Base-by-base conservation (phyloP, 1,140 invertebrate species). In the Lordiphosa mommai region DNA sequence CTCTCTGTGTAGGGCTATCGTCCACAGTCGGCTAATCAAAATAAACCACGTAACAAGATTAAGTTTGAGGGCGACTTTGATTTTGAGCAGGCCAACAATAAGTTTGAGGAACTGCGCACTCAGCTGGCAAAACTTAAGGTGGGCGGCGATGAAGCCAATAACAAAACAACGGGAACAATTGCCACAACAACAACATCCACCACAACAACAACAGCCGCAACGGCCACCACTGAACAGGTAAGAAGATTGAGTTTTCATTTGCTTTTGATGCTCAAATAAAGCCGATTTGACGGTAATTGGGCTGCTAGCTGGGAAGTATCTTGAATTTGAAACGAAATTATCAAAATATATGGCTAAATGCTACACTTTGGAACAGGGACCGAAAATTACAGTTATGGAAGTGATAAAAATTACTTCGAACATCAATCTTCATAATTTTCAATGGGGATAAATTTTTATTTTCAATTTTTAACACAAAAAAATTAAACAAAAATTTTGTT, bases 1-100 rank as follows among this genome's bases (percentile, higher is more conserved):
- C 2, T 8, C 8, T 12, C 38, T 59, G n/a, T 61, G 10, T 44
- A 88, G 82, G 79, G 79, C 46, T 88, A 73, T 66, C 84, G 86
- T 66, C 79, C 79, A 16, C 67, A 77, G 43, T 84, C 72, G 46
- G 58, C 77, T 33, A 85, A 82, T 49, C 77, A 84, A 8, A 82
- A 82, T 56, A 82, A 84, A 46, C 77, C 72, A 23, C 77, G 77
- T 10, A 82, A 82, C 53, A 82, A 82, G 52, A 82, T 82, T 36
- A 82, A 82, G 41, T 82, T 82, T 48, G 77, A 82, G 46, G 77
- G 77, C 6, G 77, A 82, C 38, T 82, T 82, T 43, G 77, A 99
- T 90, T 99, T 99, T 90, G 98, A 99, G 88, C 95, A 97, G 88
- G 96, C 97, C 5, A 99, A 99, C 90, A 96, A 95, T 23, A 94